Evolutionary conservation across 2,797 vertebrate species (phyloP).

Genomic region (Columba guinea): DNA sequence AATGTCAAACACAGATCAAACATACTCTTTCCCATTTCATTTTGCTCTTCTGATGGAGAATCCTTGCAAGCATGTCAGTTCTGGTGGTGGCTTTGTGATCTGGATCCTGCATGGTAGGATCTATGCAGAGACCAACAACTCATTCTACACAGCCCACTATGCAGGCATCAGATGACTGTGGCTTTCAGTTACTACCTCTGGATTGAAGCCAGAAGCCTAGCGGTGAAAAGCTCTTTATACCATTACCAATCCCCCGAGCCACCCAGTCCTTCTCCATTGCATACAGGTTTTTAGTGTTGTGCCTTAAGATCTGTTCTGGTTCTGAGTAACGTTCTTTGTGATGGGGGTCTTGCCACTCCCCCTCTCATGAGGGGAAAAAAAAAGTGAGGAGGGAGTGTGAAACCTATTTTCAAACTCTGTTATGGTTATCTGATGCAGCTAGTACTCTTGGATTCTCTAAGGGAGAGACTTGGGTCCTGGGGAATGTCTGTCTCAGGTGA

Average conservation of each 20-base stretch:
- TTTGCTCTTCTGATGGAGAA: slow-evolving; percentile 1
- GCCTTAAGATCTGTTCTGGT: slow-evolving; percentile 61
- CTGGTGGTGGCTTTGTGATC: slow-evolving; percentile 63
- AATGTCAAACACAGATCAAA: neutral
- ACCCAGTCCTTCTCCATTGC: slow-evolving; percentile 63
- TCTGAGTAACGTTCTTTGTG: slow-evolving; percentile 67
- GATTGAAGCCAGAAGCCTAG: slow-evolving; percentile 66
- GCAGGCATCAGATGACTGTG: slow-evolving; percentile 72
- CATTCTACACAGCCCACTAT: slow-evolving; percentile 62
- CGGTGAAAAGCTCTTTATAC: slow-evolving; percentile 74
- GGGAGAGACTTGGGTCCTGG: neutral
- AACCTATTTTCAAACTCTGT: slow-evolving; percentile 45
- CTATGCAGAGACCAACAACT: slow-evolving; percentile 65
- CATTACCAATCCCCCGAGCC: slow-evolving; percentile 66
- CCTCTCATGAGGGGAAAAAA: slow-evolving; percentile 26
- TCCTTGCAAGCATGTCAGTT: neutral
- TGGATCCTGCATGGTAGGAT: slow-evolving; percentile 61
- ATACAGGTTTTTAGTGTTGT: slow-evolving; percentile 62
- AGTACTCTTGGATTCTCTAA: neutral
- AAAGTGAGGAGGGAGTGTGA: slow-evolving; percentile 25
- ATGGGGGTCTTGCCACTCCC: slow-evolving; percentile 49
- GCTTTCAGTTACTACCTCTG: slow-evolving; percentile 74
- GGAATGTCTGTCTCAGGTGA: neutral
- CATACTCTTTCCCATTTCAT: neutral
- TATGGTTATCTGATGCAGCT: slow-evolving; percentile 3